Percentiles rank a stretch among this genome's conserved stretches.
These are phyloP conservation scores for Scaptomyza graminum DNA, from an alignment of 1,140 invertebrate species.

Conservation along the genomic window DNA sequence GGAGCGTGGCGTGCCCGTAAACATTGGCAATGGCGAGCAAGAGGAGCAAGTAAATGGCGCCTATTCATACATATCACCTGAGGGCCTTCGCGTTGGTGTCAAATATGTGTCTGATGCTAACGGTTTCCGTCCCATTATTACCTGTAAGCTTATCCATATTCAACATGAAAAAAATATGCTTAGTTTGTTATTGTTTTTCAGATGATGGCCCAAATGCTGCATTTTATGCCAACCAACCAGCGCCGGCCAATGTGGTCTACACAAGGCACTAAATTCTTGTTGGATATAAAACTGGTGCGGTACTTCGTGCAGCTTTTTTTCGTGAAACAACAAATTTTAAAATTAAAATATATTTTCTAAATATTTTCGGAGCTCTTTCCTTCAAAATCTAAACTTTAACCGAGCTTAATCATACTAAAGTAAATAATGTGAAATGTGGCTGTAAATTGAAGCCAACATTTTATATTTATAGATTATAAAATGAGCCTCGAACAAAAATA, in stretches of 20 bases:
- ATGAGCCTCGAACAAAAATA: too few relatives aligned
- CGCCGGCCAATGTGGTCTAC: constrained; percentile 62
- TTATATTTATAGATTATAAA: too few relatives aligned
- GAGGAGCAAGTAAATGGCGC: constrained; percentile 72
- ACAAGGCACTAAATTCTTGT: constrained; percentile 51
- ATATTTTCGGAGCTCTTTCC: too few relatives aligned
- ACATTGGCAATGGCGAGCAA: constrained; percentile 70
- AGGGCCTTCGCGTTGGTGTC: constrained; percentile 72
- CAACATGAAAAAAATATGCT: background rate
- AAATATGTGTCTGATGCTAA: constrained; percentile 77
- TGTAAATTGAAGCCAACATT: too few relatives aligned
- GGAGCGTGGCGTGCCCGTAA: constrained; percentile 84
- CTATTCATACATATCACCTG: constrained; percentile 72
- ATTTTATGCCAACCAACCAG: constrained; percentile 64
- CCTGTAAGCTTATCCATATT: constrained; percentile 54
- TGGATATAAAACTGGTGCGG: background rate
- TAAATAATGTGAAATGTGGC: too few relatives aligned
- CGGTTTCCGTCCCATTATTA: constrained; percentile 72
- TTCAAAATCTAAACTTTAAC: too few relatives aligned
- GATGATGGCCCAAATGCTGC: constrained; percentile 73
- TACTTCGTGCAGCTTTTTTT: constrained; percentile 1
- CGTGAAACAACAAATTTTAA: constrained; percentile 13
- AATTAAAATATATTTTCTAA: constrained; percentile 2
- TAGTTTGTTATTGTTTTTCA: constrained; percentile 20
- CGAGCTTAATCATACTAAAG: too few relatives aligned